phyloP scores from a whole-genome alignment of 2,113 vertebrate species.

The Lamprologus speciosus region DNA sequence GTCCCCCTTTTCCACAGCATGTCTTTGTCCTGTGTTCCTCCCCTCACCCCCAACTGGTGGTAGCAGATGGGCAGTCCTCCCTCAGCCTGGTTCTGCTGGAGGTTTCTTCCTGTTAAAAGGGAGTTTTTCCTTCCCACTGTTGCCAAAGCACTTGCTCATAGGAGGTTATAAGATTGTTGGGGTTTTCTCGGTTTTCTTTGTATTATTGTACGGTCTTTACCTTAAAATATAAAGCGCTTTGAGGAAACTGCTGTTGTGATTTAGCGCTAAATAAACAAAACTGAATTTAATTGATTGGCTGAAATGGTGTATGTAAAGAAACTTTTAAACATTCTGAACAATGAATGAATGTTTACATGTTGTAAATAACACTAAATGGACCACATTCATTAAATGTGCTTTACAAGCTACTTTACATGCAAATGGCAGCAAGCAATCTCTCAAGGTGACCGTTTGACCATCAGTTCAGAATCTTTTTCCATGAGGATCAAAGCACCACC shows the following conservation, averaged over 20 bases:
- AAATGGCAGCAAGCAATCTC: not conserved
- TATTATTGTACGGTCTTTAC: not conserved
- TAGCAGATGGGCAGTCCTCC: fast-evolving
- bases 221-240: not conserved
- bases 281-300: not conserved
- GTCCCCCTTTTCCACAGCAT: not conserved
- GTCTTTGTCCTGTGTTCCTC: not conserved
- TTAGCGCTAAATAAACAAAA: not conserved
- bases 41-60: not conserved
- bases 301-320: not conserved
- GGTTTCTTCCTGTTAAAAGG: not conserved
- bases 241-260: not conserved
- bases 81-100: not conserved
- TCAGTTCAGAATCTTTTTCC: not conserved
- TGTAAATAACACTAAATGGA: not conserved
- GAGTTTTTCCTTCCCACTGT: not conserved
- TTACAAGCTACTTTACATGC: not conserved
- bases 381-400: not conserved
- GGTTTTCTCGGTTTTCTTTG: not conserved
- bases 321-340: not conserved
- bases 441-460: not conserved
- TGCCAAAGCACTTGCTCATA: not conserved
- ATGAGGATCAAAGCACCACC: not conserved
- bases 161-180: not conserved
- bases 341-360: not conserved